Percentiles rank a stretch among this genome's conserved stretches.
These are phyloP conservation scores for Odontocolon sp. DNA, from an alignment of 2,888 invertebrate genomes.

Conservation along the genomic window DNA sequence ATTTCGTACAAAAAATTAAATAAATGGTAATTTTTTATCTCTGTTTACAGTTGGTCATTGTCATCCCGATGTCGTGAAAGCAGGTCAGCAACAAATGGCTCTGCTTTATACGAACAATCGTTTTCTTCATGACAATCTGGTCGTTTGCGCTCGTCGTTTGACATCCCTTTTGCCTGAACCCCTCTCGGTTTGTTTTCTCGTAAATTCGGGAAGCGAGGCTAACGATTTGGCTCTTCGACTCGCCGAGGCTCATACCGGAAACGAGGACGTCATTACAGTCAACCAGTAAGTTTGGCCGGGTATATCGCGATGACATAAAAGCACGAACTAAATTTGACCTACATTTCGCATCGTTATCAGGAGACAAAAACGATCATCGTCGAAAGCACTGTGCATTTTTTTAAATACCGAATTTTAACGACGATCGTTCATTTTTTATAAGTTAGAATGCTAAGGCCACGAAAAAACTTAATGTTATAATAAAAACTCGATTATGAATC, in stretches of 20 bases:
- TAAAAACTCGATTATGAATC: no score
- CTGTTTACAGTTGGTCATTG: slow-evolving; percentile 95
- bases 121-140: slow-evolving; percentile 97
- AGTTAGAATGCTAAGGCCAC: slow-evolving; percentile 4
- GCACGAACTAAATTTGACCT: no score
- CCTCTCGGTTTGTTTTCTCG: slow-evolving; percentile 96
- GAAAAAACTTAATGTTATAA: no score
- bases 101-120: slow-evolving; percentile 96
- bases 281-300: slow-evolving; percentile 92
- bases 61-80: slow-evolving; percentile 95
- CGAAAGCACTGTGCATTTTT: no score
- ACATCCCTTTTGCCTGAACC: slow-evolving; percentile 91
- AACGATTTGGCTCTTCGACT: slow-evolving; percentile 97
- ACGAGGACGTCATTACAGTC: slow-evolving; percentile 94
- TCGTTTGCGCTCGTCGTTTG: slow-evolving; percentile 93
- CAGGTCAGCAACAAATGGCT: slow-evolving; percentile 95
- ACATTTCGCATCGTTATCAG: no score
- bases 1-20: background rate
- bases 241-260: slow-evolving; percentile 93
- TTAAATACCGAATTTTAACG: slow-evolving; percentile 17
- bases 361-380: no score
- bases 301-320: background rate
- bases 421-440: slow-evolving; percentile 7
- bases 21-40: background rate
- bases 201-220: slow-evolving; percentile 99